Evolutionary conservation across 2,113 vertebrate species (phyloP), one percentile per base, ranked within the genome.

Genomic region (Scopus umbretta): DNA sequence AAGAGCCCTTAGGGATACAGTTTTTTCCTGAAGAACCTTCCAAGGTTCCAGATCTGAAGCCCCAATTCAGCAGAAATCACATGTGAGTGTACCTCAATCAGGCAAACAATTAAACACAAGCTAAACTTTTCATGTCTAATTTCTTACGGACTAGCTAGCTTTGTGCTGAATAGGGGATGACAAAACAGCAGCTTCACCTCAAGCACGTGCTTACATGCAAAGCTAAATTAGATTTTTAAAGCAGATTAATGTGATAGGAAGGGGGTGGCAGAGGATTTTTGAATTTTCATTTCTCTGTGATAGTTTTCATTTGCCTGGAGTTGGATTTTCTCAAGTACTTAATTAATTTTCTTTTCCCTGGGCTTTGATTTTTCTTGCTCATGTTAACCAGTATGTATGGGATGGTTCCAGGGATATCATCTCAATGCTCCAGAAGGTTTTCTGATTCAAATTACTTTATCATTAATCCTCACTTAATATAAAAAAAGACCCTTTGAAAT

Each of bases 321-420:
- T 92, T 94, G 56, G 61, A 83, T 94, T 92, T 93, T 67, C 76
- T 94, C 68, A 56, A 81, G 59, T 86, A 76, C 61, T 88, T 93
- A 71, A 95, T 93, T 96, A 91, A 78, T 88, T 95, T 94, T 83
- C 71, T 92, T 96, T 65, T 86, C 88, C 49, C 59, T 13, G 6
- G 55, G 75, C 86, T 88, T 87, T 79, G 74, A 58, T 76, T 96
- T 95, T 95, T 91, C 84, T 81, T 85, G 52, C 38, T 94, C 5
- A 11, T n/a, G 19, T 87, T 92, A 88, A 56, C 53, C 50, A 82
- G 43, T 58, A 25, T 53, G 23, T 50, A 63, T 82, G 53, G 53
- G 62, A 72, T 62, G n/a, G 22, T 85, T 92, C 70, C 78, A 87
- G 38, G 70, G 58, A 66, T 92, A 79, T 38, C 38, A 94, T 90